Evolutionary conservation across 2,113 vertebrate species (phyloP).

Genomic region (Tympanuchus pallidicinctus): DNA sequence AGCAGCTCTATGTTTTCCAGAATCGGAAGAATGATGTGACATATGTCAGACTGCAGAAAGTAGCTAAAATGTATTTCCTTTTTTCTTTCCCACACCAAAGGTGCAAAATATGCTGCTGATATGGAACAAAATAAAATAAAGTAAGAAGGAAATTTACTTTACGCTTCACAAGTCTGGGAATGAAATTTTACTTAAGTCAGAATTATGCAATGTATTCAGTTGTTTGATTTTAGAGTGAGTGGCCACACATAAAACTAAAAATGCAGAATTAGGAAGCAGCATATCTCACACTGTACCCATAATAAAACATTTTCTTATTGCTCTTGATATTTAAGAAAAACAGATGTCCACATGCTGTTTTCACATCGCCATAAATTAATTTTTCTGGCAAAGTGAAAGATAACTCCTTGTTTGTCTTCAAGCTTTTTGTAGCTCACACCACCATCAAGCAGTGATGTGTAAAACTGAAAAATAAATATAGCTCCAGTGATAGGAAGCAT

Average conservation of each 20-base stretch:
- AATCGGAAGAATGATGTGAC: not conserved
- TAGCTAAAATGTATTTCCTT: not conserved
- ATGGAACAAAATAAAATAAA: not conserved
- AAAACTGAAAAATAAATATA: not conserved
- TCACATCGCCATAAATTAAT: not conserved
- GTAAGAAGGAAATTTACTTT: not conserved
- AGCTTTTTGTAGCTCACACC: not conserved
- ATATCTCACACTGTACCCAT: not conserved
- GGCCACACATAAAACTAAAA: not conserved
- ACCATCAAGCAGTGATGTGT: not conserved
- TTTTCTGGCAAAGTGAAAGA: not conserved
- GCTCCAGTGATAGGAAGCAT: not conserved
- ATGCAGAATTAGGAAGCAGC: not conserved
- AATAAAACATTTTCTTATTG: not conserved
- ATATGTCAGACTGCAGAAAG: not conserved
- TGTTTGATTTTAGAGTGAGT: not conserved
- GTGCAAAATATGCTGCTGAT: not conserved
- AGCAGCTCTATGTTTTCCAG: not conserved
- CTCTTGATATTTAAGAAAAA: not conserved
- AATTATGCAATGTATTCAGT: not conserved
- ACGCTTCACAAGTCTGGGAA: not conserved
- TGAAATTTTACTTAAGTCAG: not conserved
- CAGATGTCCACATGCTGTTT: not conserved
- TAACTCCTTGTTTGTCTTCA: not conserved
- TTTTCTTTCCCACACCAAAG: not conserved